Base-by-base conservation (phyloP, 2,797 vertebrate genomes). In the Cryptoblepharus egeriae region DNA sequence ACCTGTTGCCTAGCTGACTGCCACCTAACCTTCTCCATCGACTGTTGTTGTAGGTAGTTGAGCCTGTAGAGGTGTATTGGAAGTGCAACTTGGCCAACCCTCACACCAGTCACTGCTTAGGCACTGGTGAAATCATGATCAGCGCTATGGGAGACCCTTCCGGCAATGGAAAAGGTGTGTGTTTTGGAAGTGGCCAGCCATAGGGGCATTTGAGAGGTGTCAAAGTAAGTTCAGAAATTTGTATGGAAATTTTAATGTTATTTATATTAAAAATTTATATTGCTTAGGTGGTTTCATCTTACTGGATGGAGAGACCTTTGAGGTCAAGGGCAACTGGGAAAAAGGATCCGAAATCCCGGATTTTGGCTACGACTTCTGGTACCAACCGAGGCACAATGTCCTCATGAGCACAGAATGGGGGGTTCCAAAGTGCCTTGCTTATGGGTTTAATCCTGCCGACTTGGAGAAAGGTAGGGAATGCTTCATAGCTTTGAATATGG, bases 341-440 rank as follows among this genome's bases (percentile, higher is more conserved):
- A 93, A 81, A 0, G 95, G 96, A 0, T 95, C 93, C 0, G 95
- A 97, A 1, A 90, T 95, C 0, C 96, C 96, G 0, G 89, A 95
- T 0, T 94, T 98, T 24, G 97, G 97, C n/a, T 99, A 98, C 0
- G 98, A 99, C 91, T 99, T 99, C 95, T 99, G 98, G 98, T 99
- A 99, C 90, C 98, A 99, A 71, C 98, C 98, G 0, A 95, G 96
- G 3, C 97, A 98, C 93, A 98, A 98, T 0, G 97, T 99, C 91
- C 97, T 99, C 96, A 94, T 99, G 83, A 99, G 98, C 95, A 96
- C 96, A 0, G 98, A 98, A 24, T 99, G 97, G 98, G 97, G 97
- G 0, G 37, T 92, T 0, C 98, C 98, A 1, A 98, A 97, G 68
- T 91, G 91, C 60, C 55, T 98, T 2, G 88, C 30, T 0, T 1